Percentiles rank a stretch among this genome's conserved stretches.
These are phyloP conservation scores for Pteromalus puparum DNA, from an alignment of 1,140 invertebrate species.

Conservation along the genomic window DNA sequence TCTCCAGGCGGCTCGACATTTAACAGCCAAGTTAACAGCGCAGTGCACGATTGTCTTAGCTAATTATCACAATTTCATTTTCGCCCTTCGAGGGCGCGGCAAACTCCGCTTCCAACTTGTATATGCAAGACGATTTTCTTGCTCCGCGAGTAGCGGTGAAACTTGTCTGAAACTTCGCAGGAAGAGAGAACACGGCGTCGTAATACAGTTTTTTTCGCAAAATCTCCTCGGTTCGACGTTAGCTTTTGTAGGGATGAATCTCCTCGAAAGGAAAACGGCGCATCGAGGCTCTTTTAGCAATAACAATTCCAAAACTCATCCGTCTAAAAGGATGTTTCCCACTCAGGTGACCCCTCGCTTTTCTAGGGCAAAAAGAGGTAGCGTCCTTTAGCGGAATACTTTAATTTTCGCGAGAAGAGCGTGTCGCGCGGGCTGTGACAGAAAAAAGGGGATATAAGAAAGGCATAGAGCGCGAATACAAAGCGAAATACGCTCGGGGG, in stretches of 20 bases:
- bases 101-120: neutral
- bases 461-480: neutral
- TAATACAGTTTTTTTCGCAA: neutral
- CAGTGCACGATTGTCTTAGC: neutral
- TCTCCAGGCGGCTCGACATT: no score
- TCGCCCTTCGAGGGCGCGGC: neutral
- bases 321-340: neutral
- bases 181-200: neutral
- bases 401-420: neutral
- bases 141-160: neutral
- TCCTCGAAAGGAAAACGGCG: neutral
- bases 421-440: neutral
- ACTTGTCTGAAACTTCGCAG: neutral
- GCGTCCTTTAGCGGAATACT: neutral
- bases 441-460: neutral
- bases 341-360: no score
- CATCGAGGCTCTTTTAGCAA: no score
- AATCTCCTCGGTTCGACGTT: neutral
- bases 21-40: neutral
- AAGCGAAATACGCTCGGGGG: neutral
- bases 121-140: neutral
- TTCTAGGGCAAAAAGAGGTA: no score
- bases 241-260: neutral
- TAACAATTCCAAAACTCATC: neutral
- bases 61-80: neutral